Evolutionary conservation across 2,113 vertebrate species (phyloP), one percentile per base, ranked within the genome.

Genomic region (Porphyrio hochstetteri): DNA sequence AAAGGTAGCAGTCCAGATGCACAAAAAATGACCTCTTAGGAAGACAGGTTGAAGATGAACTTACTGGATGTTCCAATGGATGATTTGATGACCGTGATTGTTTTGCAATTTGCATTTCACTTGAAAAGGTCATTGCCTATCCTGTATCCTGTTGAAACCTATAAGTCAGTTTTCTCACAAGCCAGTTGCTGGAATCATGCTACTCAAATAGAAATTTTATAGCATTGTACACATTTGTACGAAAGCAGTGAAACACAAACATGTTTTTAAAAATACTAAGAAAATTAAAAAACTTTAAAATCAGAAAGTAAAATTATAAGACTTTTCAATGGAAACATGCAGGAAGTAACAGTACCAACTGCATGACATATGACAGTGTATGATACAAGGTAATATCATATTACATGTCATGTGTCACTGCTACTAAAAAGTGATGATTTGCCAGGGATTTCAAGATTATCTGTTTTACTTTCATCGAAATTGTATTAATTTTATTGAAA

Each of bases 101-200:
- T 97, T 97, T 94, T 95, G 82, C 92, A 96, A 91, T 91, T 92
- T 75, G 28, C 52, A 90, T 96, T 95, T 93, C 88, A 69, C 77
- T 91, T 96, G 36, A 29, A 71, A 85, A 97, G 96, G 97, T 97
- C 96, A 92, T 5, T 92, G 93, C 81, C 75, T 87, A 57, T 63
- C 52, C 31, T 78, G 90, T 61, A 95, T 96, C 95, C 96, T 96
- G 87, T 86, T 93, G 71, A 50, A 88, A 90, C 11, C 16, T 16
- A 4, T 13, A 33, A 79, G 36, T 28, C n/a, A 23, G 11, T 59
- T 79, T 86, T 86, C 56, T 70, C 42, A 44, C 25, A 74, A 46
- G 40, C 2, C 33, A 33, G 10, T 40, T 77, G 68, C 56, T 86
- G 42, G 55, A 81, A 65, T 71, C 44, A 72, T 9, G 8, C 31